A percentile compares a stretch with the other conserved stretches of the same genome.
Evolutionary conservation across 2,888 invertebrate species (phyloP).

Genomic region (Xanthia togata): DNA sequence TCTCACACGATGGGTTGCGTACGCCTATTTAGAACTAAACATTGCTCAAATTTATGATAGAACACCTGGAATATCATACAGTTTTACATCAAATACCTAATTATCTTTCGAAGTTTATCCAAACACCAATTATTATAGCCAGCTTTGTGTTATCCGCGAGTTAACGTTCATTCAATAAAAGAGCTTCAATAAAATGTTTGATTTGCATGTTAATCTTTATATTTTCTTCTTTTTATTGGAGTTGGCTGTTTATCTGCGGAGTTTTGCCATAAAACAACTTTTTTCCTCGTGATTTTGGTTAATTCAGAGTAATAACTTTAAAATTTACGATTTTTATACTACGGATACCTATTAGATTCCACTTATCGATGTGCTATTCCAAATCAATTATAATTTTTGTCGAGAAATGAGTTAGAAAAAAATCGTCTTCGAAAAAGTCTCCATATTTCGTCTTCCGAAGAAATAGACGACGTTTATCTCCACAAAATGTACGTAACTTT

Average conservation of each 20-base stretch:
- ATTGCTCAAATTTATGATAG: neutral
- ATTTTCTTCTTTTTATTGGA: no score
- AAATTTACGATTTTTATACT: neutral
- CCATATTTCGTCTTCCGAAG: no score
- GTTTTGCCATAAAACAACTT: neutral
- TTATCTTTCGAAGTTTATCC: neutral
- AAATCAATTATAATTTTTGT: neutral
- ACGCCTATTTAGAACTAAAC: neutral
- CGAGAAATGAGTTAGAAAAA: neutral
- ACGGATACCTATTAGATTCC: neutral
- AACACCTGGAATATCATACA: no score
- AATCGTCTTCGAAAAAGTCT: no score
- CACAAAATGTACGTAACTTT: no score
- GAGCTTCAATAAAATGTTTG: conserved; percentile 6
- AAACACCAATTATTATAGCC: neutral
- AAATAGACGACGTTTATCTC: neutral
- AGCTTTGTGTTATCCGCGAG: neutral
- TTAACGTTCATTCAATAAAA: neutral
- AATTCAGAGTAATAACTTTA: neutral
- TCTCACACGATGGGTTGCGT: no score
- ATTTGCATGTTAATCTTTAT: neutral
- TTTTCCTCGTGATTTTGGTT: neutral
- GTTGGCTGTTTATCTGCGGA: no score
- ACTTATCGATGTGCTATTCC: neutral
- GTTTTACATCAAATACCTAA: neutral